phyloP scores from a whole-genome alignment of 2,113 vertebrate species.

The Rhinopithecus roxellana region DNA sequence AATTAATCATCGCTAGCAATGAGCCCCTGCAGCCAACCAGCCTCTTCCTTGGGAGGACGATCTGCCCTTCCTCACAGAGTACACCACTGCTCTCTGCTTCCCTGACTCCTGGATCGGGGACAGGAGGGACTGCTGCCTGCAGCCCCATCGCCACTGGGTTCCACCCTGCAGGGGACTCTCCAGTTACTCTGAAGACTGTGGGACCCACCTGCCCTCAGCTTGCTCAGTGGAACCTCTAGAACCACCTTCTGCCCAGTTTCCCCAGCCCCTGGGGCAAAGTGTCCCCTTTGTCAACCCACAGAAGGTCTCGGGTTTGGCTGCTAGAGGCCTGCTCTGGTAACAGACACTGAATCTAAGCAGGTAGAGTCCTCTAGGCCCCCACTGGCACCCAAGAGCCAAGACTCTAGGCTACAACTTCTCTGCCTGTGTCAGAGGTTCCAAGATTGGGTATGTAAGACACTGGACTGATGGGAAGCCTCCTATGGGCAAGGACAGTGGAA shows the following conservation, averaged over 20 bases:
- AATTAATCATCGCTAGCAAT: conserved; percentile 79
- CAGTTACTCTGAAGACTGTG: fast-evolving
- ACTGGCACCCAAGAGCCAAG: neutral
- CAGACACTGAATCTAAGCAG: neutral
- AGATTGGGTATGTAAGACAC: neutral
- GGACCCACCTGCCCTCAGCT: neutral
- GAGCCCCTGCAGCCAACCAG: conserved; percentile 58
- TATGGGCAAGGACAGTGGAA: neutral
- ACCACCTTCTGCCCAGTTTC: neutral
- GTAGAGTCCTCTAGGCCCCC: neutral
- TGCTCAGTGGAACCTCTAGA: neutral
- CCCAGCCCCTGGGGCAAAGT: neutral
- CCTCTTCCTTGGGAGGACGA: conserved; percentile 50
- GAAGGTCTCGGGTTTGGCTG: neutral
- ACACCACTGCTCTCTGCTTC: neutral
- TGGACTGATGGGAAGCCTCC: neutral
- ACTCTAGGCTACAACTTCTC: neutral
- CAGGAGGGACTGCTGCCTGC: neutral
- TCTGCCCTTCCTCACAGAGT: conserved; percentile 69
- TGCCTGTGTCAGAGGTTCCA: neutral
- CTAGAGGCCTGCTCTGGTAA: neutral
- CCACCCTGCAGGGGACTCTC: neutral
- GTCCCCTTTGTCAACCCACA: neutral
- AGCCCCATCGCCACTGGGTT: too few species aligned
- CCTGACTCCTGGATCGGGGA: neutral